phyloP scores from a whole-genome alignment of 64 coral and sea anemone species.

The Actinia equina region DNA sequence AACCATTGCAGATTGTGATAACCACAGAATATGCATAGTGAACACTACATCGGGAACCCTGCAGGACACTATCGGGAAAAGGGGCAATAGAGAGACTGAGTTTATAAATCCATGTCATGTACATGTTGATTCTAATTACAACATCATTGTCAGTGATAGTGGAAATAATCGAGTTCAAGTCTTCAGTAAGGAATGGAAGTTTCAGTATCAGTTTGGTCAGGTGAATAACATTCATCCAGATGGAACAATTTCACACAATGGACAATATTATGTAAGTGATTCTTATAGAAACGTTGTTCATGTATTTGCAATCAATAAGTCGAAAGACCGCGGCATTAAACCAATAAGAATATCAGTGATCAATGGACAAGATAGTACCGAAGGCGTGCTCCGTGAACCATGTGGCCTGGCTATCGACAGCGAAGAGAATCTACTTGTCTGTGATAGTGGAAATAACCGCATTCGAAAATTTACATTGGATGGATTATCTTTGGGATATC shows the following conservation, averaged over 20 bases:
- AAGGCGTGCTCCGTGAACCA: not conserved
- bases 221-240: not conserved
- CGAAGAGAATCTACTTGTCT: not conserved
- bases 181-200: not conserved
- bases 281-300: not conserved
- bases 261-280: not conserved
- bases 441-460: not conserved
- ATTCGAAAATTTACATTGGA: not conserved
- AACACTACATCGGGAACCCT: not conserved
- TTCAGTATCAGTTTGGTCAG: not conserved
- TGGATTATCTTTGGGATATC: not conserved
- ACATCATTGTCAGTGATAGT: not conserved
- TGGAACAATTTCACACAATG: not conserved
- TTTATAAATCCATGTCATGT: not conserved
- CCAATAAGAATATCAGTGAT: slow-evolving; percentile 1
- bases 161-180: not conserved
- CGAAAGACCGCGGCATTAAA: not conserved
- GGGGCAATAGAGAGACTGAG: not conserved
- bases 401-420: slow-evolving; percentile 11
- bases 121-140: not conserved
- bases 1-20: not conserved
- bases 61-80: not conserved
- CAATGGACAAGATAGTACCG: not conserved
- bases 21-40: slow-evolving; percentile 25
- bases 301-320: not conserved